A percentile compares a stretch with the other conserved stretches of the same genome.
These are phyloP conservation scores for human (Homo sapiens) DNA, from an alignment of 2,113 vertebrate species.

Conservation along the genomic window DNA sequence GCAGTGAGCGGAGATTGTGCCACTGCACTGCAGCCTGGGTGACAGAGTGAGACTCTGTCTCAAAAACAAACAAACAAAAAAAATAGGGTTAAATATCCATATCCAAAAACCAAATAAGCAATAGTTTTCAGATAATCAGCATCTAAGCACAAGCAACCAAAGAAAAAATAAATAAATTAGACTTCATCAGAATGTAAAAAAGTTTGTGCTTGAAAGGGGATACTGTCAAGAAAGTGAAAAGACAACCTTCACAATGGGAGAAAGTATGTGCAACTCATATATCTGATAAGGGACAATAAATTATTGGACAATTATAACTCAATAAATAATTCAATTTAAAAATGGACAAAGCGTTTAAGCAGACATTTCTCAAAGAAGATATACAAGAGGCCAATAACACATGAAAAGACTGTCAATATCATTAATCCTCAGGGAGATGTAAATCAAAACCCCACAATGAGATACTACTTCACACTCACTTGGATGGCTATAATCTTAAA, in stretches of 20 bases:
- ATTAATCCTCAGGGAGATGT: not conserved
- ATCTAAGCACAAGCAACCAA: not conserved
- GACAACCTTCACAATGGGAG: not conserved
- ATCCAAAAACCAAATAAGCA: too few relatives aligned
- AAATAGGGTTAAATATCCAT: too few relatives aligned
- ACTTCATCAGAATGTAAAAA: conserved; percentile 11
- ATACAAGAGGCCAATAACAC: not conserved
- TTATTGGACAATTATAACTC: not conserved
- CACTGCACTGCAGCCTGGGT: too few relatives aligned
- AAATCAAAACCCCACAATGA: not conserved
- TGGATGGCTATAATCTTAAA: not conserved
- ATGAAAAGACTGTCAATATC: not conserved
- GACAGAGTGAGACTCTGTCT: too few relatives aligned
- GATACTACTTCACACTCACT: too few relatives aligned
- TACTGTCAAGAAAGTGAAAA: not conserved
- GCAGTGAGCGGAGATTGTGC: too few relatives aligned
- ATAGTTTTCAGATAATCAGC: not conserved
- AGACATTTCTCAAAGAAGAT: not conserved
- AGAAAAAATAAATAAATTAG: conserved; percentile 23
- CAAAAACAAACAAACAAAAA: too few relatives aligned
- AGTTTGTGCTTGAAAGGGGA: not conserved
- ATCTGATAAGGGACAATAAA: not conserved
- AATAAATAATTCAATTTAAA: not conserved
- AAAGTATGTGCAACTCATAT: not conserved
- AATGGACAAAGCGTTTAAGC: not conserved